Percentiles rank a stretch among this genome's conserved stretches.
Conservation (phyloP, 1,140 invertebrate genomes). For the Euwallacea similis region DNA sequence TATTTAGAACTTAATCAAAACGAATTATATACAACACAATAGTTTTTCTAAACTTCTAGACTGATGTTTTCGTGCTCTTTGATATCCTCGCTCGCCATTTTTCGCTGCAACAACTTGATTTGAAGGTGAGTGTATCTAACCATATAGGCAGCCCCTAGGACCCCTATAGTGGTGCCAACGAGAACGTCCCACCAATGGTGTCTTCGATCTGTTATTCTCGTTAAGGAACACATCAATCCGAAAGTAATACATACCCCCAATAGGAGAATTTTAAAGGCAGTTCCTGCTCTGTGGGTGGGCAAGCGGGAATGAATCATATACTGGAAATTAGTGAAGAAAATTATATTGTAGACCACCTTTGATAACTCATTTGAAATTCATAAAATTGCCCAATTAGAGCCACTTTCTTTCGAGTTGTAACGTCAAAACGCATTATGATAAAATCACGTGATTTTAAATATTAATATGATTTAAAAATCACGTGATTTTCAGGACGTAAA, state of each 20-base stretch:
- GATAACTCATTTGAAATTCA: no score
- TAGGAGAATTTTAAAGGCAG: slow-evolving; percentile 62
- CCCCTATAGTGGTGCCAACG: slow-evolving; percentile 63
- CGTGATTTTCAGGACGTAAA: no score
- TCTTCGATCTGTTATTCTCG: slow-evolving; percentile 68
- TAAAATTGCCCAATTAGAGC: no score
- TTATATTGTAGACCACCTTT: no score
- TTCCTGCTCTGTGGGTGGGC: slow-evolving; percentile 54
- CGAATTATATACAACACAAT: background rate
- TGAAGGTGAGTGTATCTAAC: slow-evolving; percentile 12
- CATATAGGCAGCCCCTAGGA: slow-evolving; percentile 26
- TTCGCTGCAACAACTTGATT: slow-evolving; percentile 3
- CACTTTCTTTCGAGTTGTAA: no score
- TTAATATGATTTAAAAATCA: no score
- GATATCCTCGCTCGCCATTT: background rate
- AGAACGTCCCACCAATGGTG: slow-evolving; percentile 82
- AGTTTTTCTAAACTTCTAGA: background rate
- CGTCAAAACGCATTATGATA: no score
- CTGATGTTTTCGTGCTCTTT: background rate
- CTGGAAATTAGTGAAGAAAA: slow-evolving; percentile 54
- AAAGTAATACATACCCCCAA: slow-evolving; percentile 64
- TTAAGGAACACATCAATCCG: slow-evolving; percentile 65
- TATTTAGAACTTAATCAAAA: no score
- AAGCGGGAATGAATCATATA: slow-evolving; percentile 68
- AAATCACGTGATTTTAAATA: no score